Conservation (phyloP, 2,888 invertebrate genomes). For the Thalpophila matura region DNA sequence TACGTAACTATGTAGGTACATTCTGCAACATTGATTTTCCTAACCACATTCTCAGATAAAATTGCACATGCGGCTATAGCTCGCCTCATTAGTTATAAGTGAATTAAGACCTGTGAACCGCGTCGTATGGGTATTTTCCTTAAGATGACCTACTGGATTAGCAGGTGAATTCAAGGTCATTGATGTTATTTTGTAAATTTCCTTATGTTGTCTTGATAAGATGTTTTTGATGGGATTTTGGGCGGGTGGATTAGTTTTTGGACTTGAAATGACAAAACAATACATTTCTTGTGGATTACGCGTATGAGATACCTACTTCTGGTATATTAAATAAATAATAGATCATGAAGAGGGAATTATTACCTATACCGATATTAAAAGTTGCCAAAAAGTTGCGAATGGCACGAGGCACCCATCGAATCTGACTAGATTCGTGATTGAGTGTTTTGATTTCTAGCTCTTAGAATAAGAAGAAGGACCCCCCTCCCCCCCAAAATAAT, state of each 20-base stretch:
- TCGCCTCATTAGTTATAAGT: not conserved
- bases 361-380: no score
- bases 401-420: no score
- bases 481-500: no score
- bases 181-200: slow-evolving; percentile 34
- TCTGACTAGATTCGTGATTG: no score
- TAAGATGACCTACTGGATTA: slow-evolving; percentile 38
- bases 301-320: no score
- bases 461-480: no score
- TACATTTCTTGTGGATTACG: not conserved
- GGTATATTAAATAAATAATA: no score
- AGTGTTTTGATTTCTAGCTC: no score
- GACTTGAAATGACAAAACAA: not conserved
- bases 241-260: no score
- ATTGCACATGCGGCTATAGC: not conserved
- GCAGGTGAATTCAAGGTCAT: slow-evolving; percentile 35
- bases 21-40: slow-evolving; percentile 8
- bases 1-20: no score
- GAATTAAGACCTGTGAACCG: not conserved
- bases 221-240: not conserved
- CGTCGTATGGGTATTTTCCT: slow-evolving; percentile 26
- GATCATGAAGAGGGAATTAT: no score
- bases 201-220: slow-evolving; percentile 10
- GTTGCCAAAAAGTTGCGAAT: no score
- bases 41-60: slow-evolving; percentile 6